These are phyloP conservation scores for Emberiza fucata DNA, from an alignment of 2,113 vertebrate species.

Conservation along the genomic window DNA sequence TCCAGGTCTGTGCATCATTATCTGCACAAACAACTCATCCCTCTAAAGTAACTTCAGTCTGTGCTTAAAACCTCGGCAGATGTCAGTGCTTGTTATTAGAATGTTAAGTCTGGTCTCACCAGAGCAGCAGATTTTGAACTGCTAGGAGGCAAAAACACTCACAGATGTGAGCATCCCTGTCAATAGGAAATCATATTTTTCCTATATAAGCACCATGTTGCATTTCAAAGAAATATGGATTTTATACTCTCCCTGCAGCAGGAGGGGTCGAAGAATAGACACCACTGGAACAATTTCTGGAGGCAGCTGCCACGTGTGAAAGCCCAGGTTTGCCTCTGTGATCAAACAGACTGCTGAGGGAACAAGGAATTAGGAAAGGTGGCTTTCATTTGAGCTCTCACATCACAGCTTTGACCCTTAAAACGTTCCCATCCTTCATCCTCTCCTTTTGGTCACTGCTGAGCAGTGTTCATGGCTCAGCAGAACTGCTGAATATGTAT, in stretches of 20 bases:
- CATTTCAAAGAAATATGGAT: not conserved
- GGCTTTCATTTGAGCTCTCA: not conserved
- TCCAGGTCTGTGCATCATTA: not conserved
- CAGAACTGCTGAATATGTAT: not conserved
- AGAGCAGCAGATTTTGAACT: not conserved
- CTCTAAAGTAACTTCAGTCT: not conserved
- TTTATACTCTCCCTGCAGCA: not conserved
- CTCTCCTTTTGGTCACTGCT: not conserved
- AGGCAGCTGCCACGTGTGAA: not conserved
- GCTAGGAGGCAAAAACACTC: not conserved
- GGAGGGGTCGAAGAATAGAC: not conserved
- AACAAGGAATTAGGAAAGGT: not conserved
- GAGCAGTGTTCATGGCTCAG: not conserved
- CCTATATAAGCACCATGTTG: not conserved
- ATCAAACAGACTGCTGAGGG: not conserved
- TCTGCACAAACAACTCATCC: not conserved
- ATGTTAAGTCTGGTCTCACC: not conserved
- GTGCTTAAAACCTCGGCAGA: not conserved
- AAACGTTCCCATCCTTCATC: not conserved
- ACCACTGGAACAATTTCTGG: not conserved
- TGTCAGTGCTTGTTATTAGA: not conserved
- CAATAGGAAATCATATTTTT: not conserved
- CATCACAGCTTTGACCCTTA: not conserved
- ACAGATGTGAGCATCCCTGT: not conserved
- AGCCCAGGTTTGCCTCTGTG: not conserved